phyloP scores from a whole-genome alignment of 2,797 vertebrate species.

The Myiotriccus ornatus region DNA sequence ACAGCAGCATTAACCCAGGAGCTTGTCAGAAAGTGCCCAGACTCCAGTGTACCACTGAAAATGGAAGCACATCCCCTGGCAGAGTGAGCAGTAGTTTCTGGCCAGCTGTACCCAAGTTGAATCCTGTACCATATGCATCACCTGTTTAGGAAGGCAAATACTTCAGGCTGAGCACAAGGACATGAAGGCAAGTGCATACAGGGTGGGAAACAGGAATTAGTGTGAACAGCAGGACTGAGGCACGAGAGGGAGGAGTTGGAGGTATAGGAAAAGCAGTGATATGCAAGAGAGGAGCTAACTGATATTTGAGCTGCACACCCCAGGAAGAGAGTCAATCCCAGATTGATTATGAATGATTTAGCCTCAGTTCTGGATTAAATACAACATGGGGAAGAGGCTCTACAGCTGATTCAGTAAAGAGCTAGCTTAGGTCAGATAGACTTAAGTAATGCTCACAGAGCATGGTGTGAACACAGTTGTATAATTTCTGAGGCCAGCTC shows the following conservation, averaged over 20 bases:
- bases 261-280: background rate
- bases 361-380: background rate
- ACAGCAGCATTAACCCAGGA: background rate
- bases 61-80: background rate
- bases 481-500: background rate
- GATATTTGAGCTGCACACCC: background rate
- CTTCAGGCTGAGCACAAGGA: background rate
- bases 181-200: background rate
- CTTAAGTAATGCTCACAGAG: background rate
- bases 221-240: background rate
- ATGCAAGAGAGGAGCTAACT: background rate
- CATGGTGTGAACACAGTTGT: background rate
- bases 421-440: background rate
- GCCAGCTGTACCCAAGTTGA: background rate
- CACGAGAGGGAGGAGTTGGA: fast-evolving
- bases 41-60: background rate
- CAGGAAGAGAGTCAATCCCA: background rate
- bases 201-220: background rate
- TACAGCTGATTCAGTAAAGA: background rate
- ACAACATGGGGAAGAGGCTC: background rate
- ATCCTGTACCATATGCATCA: background rate
- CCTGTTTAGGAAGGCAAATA: background rate
- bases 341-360: background rate
- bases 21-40: background rate
- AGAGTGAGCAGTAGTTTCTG: background rate